phyloP scores from a whole-genome alignment of 2,888 invertebrate genomes.

The Pemphredon lugubris region DNA sequence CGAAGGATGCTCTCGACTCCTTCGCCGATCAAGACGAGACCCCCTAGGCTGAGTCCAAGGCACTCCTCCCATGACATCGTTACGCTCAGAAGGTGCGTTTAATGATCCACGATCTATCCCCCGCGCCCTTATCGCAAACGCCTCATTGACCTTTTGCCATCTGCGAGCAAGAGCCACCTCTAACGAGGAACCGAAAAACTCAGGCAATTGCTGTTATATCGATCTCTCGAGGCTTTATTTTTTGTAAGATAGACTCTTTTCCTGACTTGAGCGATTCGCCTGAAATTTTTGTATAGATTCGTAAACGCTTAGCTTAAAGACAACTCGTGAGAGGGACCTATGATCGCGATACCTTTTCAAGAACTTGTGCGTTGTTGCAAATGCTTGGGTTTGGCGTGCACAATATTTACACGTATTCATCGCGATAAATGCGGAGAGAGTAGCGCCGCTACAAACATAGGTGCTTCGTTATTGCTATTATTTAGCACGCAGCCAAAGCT shows the following conservation, averaged over 20 bases:
- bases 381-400: constrained; percentile 19
- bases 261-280: too few species aligned
- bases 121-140: constrained; percentile 58
- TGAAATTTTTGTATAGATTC: too few species aligned
- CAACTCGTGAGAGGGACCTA: too few species aligned
- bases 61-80: constrained; percentile 81
- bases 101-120: constrained; percentile 18
- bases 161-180: constrained; percentile 36
- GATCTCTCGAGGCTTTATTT: too few species aligned
- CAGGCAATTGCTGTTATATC: constrained; percentile 31
- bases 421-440: constrained; percentile 17
- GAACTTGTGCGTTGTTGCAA: too few species aligned
- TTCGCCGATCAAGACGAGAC: constrained; percentile 81
- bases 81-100: constrained; percentile 76
- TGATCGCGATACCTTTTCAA: too few species aligned
- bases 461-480: constrained; percentile 36
- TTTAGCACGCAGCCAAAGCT: constrained; percentile 15
- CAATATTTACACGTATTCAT: constrained; percentile 1
- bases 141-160: constrained; percentile 61
- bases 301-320: too few species aligned
- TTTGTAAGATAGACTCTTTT: too few species aligned
- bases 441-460: constrained; percentile 20
- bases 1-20: constrained; percentile 82
- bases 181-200: constrained; percentile 19
- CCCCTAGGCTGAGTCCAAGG: constrained; percentile 80